phyloP scores from a whole-genome alignment of 2,888 invertebrate species.

The Leucophenga montana region DNA sequence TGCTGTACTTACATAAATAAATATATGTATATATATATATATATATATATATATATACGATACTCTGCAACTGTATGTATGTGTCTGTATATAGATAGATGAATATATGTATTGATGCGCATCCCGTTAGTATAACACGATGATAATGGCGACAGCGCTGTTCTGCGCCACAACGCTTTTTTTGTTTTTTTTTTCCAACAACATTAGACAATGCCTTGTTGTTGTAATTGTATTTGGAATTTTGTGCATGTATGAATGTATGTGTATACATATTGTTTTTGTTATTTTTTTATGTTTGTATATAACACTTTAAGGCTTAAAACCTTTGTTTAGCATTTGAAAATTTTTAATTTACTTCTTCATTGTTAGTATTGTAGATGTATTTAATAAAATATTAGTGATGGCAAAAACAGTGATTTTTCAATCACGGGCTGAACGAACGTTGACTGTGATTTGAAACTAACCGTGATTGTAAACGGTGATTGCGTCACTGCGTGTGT shows the following conservation, averaged over 20 bases:
- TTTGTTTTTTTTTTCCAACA: not conserved
- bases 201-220: not conserved
- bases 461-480: too few species aligned
- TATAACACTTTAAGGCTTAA: too few species aligned
- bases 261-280: not conserved
- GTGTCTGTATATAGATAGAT: conserved; percentile 32
- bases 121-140: conserved; percentile 1
- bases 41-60: conserved; percentile 14
- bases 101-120: conserved; percentile 9
- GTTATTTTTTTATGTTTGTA: not conserved
- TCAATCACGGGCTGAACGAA: too few species aligned
- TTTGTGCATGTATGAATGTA: not conserved
- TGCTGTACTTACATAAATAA: not conserved
- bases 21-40: conserved; percentile 22
- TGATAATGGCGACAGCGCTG: not conserved
- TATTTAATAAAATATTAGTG: too few species aligned
- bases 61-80: too few species aligned
- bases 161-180: not conserved
- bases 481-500: too few species aligned
- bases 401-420: too few species aligned
- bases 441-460: too few species aligned
- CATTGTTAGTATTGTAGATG: too few species aligned
- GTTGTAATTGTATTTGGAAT: not conserved
- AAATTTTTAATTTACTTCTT: too few species aligned
- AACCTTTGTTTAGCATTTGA: too few species aligned